Evolutionary conservation across 1,140 invertebrate species (phyloP), one percentile per base, ranked within the genome.

Genomic region (Helicoverpa zea): DNA sequence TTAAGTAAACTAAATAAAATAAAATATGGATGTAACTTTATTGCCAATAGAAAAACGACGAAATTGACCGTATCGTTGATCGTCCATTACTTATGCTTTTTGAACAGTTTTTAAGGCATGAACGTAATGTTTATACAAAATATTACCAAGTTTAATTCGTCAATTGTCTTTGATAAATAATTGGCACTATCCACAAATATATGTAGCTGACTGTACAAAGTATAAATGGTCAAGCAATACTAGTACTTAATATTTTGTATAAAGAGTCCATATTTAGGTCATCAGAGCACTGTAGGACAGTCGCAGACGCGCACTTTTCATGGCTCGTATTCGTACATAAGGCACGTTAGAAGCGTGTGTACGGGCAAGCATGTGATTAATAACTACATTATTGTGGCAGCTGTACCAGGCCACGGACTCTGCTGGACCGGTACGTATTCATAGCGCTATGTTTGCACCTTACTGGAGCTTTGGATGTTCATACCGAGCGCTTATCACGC

Each of bases 381-480:
- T 92, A 86, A 89, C 74, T 43, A 85, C 80, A 83, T 93, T 93
- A 86, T 95, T 95, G 89, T 92, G 92, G 91, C 92, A 95, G 94
- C 90, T 95, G 68, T 95, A 94, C 94, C 94, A 94, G 91, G 91
- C 94, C 89, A 95, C 94, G 92, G 94, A 94, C 86, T 83, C 88
- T 54, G 88, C 90, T 86, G 87, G 88, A 89, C 80, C 92, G 94
- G 94, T 95, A 94, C 86, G 94, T 95, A 95, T 73, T 83, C 61
- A 70, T 77, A 76, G 58, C 54, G 59, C 59, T 61, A 81, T 70
- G 73, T 81, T 66, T 70, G 73, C 79, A 80, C 80, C 68, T 64
- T 49, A n/a, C 82, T 80, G 72, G 74, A 68, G 86, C 84, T 86
- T 87, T 86, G 72, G 82, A 77, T 80, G 64, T 82, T 74, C 73